Evolutionary conservation across 2,113 vertebrate species (phyloP).

Genomic region (Alouatta palliata): DNA sequence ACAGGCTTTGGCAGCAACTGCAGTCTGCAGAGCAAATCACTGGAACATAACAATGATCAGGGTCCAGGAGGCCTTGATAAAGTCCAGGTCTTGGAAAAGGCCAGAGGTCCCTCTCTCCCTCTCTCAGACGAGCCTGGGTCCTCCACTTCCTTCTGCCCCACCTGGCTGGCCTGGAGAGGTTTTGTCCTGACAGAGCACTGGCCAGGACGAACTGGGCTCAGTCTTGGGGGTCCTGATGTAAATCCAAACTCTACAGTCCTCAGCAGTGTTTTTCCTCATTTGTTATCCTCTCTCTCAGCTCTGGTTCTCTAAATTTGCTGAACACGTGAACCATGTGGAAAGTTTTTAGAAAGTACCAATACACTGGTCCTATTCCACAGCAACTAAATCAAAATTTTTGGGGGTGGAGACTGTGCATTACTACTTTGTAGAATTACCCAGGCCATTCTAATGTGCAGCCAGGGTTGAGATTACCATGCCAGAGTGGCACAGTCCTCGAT

Average conservation of each 20-base stretch:
- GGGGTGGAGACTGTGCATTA: not conserved
- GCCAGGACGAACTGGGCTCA: not conserved
- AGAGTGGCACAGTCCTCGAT: not conserved
- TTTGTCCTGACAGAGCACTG: not conserved
- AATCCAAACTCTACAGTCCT: not conserved
- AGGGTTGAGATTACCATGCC: not conserved
- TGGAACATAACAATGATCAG: not conserved
- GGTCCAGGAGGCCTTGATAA: not conserved
- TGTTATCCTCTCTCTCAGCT: not conserved
- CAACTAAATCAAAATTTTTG: not conserved
- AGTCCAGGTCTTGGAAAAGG: not conserved
- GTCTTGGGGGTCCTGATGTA: not conserved
- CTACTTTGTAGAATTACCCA: not conserved
- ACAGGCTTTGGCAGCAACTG: not conserved
- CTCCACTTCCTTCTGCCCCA: not conserved
- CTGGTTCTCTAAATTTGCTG: not conserved
- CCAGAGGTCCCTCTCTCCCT: not conserved
- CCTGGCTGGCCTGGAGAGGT: not conserved
- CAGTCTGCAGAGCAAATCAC: not conserved
- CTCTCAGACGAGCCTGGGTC: not conserved
- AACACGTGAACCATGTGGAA: not conserved
- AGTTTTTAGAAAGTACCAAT: not conserved
- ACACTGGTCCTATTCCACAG: not conserved
- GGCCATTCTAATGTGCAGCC: not conserved
- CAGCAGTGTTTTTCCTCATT: not conserved